Conservation (phyloP, 92 coral and sea anemone genomes). For the Micromussa lordhowensis region DNA sequence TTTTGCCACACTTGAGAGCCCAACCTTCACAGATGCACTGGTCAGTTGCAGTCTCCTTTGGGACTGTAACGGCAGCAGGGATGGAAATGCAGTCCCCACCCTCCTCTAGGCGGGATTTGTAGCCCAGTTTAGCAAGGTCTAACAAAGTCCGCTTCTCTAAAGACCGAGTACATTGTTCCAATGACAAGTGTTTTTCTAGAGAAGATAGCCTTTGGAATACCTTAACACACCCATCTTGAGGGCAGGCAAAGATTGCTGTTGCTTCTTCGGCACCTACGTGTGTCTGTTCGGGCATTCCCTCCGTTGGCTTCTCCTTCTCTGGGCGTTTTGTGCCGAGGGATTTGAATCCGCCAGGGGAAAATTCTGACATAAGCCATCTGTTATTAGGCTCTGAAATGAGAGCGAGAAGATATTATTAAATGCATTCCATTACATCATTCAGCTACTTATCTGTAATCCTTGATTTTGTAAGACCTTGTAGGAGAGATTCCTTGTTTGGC, state of each 20-base stretch:
- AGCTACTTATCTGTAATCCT: too few species aligned
- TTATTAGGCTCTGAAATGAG: conserved; percentile 21
- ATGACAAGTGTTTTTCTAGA: conserved; percentile 64
- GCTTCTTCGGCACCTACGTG: conserved; percentile 2
- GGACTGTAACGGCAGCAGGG: too few species aligned
- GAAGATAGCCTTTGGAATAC: conserved; percentile 63
- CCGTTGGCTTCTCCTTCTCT: conserved; percentile 20
- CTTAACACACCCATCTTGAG: conserved; percentile 47
- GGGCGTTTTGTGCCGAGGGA: neutral
- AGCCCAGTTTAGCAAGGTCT: conserved; percentile 64
- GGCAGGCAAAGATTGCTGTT: conserved; percentile 46
- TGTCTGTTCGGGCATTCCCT: neutral
- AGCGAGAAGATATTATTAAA: neutral
- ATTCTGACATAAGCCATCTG: conserved; percentile 30
- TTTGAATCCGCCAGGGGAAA: conserved; percentile 39
- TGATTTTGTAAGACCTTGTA: too few species aligned
- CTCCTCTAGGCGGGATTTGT: conserved; percentile 47
- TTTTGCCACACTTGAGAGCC: too few species aligned
- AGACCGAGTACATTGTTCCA: conserved; percentile 56
- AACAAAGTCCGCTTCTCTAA: conserved; percentile 61
- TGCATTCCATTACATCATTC: neutral
- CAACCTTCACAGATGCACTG: too few species aligned
- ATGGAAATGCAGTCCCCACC: conserved; percentile 46
- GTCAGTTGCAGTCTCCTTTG: too few species aligned
- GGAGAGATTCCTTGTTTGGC: too few species aligned